Evolutionary conservation across 1,140 invertebrate species (phyloP).

Genomic region (Ectropis grisescens): DNA sequence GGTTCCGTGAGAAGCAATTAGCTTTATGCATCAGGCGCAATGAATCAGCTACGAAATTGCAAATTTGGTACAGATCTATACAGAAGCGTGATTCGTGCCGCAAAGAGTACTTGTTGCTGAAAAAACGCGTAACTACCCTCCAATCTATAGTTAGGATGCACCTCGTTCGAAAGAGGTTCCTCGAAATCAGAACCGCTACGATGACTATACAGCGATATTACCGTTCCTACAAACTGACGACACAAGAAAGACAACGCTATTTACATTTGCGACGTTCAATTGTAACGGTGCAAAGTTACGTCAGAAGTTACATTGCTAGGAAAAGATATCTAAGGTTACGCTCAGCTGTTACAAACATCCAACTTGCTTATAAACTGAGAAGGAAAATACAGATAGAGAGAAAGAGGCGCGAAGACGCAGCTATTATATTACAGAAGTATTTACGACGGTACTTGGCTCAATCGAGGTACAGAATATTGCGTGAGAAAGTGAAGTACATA

Average conservation of each 20-base stretch:
- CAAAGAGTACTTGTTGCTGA: constrained; percentile 32
- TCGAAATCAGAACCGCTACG: constrained; percentile 22
- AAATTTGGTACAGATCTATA: constrained; percentile 54
- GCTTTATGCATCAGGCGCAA: constrained; percentile 20
- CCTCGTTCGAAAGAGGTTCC: constrained; percentile 28
- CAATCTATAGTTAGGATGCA: constrained; percentile 41
- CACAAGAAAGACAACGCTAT: constrained; percentile 27
- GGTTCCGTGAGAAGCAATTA: constrained; percentile 38
- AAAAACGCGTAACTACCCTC: constrained; percentile 19
- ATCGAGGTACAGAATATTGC: constrained; percentile 34
- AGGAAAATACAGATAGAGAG: constrained; percentile 16
- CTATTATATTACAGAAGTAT: constrained; percentile 73
- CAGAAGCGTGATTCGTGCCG: constrained; percentile 32
- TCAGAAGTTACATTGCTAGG: constrained; percentile 35
- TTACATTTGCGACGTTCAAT: constrained; percentile 25
- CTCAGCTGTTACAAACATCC: constrained; percentile 32
- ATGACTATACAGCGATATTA: constrained; percentile 43
- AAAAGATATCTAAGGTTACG: constrained; percentile 31
- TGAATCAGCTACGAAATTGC: constrained; percentile 49
- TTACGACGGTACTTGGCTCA: constrained; percentile 71
- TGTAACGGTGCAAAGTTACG: constrained; percentile 43
- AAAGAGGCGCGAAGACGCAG: constrained; percentile 58
- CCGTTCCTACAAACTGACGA: constrained; percentile 26
- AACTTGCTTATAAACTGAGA: constrained; percentile 43
- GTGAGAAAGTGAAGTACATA: constrained; percentile 37